A percentile compares a stretch with the other conserved stretches of the same genome.
phyloP scores from a whole-genome alignment of 2,888 invertebrate species.

The Apamea sordens region DNA sequence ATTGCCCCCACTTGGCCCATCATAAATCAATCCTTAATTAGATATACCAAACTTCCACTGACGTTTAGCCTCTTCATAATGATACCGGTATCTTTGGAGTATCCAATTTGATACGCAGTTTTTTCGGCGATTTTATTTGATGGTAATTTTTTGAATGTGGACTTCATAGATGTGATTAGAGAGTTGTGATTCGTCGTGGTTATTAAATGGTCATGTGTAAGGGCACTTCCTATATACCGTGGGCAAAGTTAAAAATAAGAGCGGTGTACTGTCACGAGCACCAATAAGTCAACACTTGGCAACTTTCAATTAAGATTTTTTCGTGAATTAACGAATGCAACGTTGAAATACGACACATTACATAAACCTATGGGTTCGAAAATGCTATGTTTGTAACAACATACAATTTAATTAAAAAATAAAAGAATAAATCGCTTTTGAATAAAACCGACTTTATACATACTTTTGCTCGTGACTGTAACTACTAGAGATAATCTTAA shows the following conservation, averaged over 20 bases:
- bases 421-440: no score
- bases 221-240: constrained; percentile 20
- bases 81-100: constrained; percentile 67
- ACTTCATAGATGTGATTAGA: constrained; percentile 54
- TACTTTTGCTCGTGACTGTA: no score
- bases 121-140: constrained; percentile 65
- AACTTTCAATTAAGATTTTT: no score
- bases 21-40: constrained; percentile 83
- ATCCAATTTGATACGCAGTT: constrained; percentile 64
- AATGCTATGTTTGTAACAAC: no score
- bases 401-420: no score
- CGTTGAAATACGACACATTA: no score
- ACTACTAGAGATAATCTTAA: neutral
- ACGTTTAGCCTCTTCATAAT: constrained; percentile 69
- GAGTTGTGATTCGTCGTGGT: constrained; percentile 57
- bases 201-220: constrained; percentile 16
- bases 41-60: constrained; percentile 73
- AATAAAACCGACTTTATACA: no score
- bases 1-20: constrained; percentile 78
- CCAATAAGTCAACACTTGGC: no score
- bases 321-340: no score
- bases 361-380: no score
- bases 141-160: constrained; percentile 49
- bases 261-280: no score
- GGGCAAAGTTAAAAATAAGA: neutral